phyloP scores from a whole-genome alignment of 2,113 vertebrate genomes.

The Calidris pugnax region DNA sequence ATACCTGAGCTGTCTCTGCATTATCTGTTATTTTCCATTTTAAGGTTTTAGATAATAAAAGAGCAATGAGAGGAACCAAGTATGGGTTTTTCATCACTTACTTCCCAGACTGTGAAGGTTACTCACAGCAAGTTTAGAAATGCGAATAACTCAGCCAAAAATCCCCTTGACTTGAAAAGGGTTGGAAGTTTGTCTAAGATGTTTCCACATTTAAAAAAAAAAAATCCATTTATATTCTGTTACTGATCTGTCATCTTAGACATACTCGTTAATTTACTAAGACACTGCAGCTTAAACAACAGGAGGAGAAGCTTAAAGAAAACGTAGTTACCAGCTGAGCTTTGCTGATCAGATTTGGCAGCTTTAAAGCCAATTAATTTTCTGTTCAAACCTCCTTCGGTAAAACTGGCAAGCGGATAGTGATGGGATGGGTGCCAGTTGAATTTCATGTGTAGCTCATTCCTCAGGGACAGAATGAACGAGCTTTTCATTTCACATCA shows the following conservation, averaged over 20 bases:
- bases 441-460: not conserved
- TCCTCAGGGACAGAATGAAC: not conserved
- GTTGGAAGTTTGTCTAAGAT: not conserved
- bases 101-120: not conserved
- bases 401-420: conserved; percentile 18
- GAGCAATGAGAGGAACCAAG: not conserved
- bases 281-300: conserved; percentile 1
- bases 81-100: not conserved
- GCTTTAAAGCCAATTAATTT: conserved; percentile 69
- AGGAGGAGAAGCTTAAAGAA: conserved; percentile 32
- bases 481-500: not conserved
- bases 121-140: not conserved
- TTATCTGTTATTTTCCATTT: not conserved
- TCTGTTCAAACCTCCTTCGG: conserved; percentile 44
- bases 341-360: conserved; percentile 53
- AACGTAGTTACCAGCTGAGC: conserved; percentile 42
- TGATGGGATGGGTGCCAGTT: not conserved
- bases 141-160: not conserved
- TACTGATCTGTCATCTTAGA: conserved; percentile 37
- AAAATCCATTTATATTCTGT: conserved; percentile 14
- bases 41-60: not conserved
- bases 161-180: not conserved
- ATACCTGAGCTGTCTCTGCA: not conserved
- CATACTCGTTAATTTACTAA: not conserved
- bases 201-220: not conserved